These are phyloP conservation scores for Pseudoatta argentina DNA, from an alignment of 1,140 invertebrate genomes.

Conservation along the genomic window DNA sequence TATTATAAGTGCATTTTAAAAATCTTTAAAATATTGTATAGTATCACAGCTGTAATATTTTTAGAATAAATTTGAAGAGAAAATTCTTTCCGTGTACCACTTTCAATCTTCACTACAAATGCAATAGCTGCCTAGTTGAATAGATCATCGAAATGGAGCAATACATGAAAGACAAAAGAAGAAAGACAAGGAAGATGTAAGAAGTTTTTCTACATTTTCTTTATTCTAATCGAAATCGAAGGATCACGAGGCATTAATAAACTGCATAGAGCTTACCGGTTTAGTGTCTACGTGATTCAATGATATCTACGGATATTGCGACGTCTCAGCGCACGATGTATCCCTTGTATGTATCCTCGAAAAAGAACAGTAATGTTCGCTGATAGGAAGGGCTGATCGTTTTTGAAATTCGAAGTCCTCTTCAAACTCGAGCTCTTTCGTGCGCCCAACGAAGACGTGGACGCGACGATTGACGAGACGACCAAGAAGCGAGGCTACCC, in stretches of 20 bases:
- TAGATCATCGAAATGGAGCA: neutral
- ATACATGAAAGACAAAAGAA: neutral
- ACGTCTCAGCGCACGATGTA: neutral
- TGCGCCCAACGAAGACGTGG: neutral
- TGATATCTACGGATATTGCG: neutral
- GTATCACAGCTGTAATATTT: too few relatives aligned
- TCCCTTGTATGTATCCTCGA: neutral
- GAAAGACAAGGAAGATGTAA: slow-evolving; percentile 10
- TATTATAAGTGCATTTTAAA: too few relatives aligned
- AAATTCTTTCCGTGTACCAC: too few relatives aligned
- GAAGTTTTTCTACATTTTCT: neutral
- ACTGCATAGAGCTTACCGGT: slow-evolving; percentile 30
- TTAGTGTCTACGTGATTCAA: slow-evolving; percentile 14
- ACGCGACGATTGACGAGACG: neutral
- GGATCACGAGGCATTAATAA: slow-evolving; percentile 5
- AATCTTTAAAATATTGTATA: too few relatives aligned
- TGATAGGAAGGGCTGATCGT: neutral
- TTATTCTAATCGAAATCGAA: neutral
- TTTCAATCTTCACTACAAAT: neutral
- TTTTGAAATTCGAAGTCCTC: neutral
- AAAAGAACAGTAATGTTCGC: neutral
- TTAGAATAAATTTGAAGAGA: too few relatives aligned
- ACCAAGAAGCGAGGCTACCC: too few relatives aligned
- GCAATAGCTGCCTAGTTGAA: too few relatives aligned
- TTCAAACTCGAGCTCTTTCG: neutral